A percentile compares a stretch with the other conserved stretches of the same genome.
These are phyloP conservation scores for Tetraneura akinire DNA, from an alignment of 1,140 invertebrate genomes.

Conservation along the genomic window DNA sequence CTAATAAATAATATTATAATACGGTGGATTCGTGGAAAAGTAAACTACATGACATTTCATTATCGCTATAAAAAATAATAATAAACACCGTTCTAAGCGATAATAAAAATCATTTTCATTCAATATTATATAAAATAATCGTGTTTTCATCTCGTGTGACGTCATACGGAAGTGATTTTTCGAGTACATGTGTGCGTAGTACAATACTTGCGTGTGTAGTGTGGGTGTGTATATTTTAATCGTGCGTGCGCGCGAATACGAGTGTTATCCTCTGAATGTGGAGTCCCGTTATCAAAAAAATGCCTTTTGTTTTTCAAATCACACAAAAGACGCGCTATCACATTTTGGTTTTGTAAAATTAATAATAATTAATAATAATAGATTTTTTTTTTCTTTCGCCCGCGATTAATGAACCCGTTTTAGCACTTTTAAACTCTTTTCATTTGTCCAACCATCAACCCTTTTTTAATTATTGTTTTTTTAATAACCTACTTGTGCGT, in stretches of 20 bases:
- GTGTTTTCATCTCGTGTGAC: slow-evolving; percentile 14
- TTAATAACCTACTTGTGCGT: background rate
- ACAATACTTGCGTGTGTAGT: background rate
- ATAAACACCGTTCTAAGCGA: background rate
- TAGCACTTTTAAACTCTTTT: background rate
- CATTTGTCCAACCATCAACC: background rate
- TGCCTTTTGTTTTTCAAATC: slow-evolving; percentile 43
- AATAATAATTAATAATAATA: too few relatives aligned
- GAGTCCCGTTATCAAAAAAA: slow-evolving; percentile 24
- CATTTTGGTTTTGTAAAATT: slow-evolving; percentile 19
- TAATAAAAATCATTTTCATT: slow-evolving; percentile 11
- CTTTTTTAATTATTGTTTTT: background rate
- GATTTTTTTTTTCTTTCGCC: slow-evolving; percentile 9
- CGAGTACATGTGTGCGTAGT: background rate
- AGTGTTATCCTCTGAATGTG: background rate
- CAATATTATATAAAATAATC: slow-evolving; percentile 16
- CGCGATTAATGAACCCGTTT: too few relatives aligned
- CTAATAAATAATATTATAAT: too few relatives aligned
- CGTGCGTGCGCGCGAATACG: background rate
- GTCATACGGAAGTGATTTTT: slow-evolving; percentile 40
- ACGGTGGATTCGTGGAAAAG: too few relatives aligned
- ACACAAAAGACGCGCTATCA: slow-evolving; percentile 39
- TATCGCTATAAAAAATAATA: background rate
- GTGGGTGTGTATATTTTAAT: background rate
- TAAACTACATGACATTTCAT: background rate